phyloP scores from a whole-genome alignment of 1,140 invertebrate species.

The Theocolax elegans region DNA sequence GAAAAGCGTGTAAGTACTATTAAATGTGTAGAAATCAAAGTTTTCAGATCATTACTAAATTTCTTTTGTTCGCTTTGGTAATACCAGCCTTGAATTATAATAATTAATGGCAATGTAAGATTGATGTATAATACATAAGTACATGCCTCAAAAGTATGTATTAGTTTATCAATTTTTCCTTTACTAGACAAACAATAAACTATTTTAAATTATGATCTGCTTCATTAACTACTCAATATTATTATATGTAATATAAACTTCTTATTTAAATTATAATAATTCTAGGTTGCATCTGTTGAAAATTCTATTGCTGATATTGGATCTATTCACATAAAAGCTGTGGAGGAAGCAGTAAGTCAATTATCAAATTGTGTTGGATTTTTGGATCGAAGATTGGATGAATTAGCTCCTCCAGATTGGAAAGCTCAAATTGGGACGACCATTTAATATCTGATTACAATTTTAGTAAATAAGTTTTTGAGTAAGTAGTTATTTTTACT shows the following conservation, averaged over 20 bases:
- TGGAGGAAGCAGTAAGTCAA: conserved; percentile 53
- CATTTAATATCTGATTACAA: neutral
- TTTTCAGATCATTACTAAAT: no score
- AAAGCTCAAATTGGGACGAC: conserved; percentile 47
- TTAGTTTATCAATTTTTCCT: no score
- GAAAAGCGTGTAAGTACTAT: conserved; percentile 51
- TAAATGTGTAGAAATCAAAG: no score
- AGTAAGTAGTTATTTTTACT: neutral
- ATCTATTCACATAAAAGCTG: conserved; percentile 46
- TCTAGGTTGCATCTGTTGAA: conserved; percentile 51
- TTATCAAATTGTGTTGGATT: conserved; percentile 55
- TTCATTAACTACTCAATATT: no score
- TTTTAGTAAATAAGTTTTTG: neutral
- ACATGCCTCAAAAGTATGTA: no score
- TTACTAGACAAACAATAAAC: no score
- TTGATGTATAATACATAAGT: no score
- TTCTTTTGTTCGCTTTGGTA: no score
- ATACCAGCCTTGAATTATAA: no score
- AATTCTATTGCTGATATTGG: conserved; percentile 45
- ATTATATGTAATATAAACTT: no score
- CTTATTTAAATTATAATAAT: neutral
- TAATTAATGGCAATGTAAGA: no score
- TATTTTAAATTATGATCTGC: no score
- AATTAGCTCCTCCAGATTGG: conserved; percentile 57
- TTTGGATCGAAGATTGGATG: conserved; percentile 57